Base-by-base conservation (phyloP, 2,888 invertebrate species). In the Chloroclysta siterata region DNA sequence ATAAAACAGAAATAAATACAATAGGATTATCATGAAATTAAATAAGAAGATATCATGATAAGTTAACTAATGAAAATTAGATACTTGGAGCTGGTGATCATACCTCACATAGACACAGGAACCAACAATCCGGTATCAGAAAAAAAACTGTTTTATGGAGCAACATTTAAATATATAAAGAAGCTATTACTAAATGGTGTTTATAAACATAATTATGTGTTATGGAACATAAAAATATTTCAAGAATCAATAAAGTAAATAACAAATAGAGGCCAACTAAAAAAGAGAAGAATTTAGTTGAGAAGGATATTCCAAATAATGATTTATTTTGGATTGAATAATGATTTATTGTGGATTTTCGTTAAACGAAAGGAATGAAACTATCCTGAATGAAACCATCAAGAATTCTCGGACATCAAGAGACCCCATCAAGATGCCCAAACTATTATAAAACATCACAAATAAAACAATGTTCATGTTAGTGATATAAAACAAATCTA, bases 21-120 rank as follows among this genome's bases (percentile, higher is more conserved):
- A 50, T 57, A 57, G 57, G 50, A 41, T 33, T 55, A 47, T 55
- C 36, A 36, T 36, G 47, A 53, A 48, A 17, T 22, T 48, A 47
- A 36, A 44, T 42, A 29, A 29, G 46, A 48, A 48, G 22, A 59
- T 36, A 17, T 51, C 15, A 48, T 41, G 48, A 56, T 41, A 48
- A 8, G 29, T 13, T 6, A 46, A 39, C 17, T 51, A 36, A 51
- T 8, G 33, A 44, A 14, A 47, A 52, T 33, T 33, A 44, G 15
- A 42, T 50, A 39, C 14, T 50, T 15, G 57, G 29, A 13, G 33
- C 29, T 47, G 29, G 33, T 15, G 11, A 36, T 33, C 11, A 11
- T 8, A 36, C 17, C 15, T 14, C 51, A 33, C n/a, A 29, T 48
- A n/a, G 8, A 53, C 44, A 44, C 44, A 7, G 22, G 11, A 42